Evolutionary conservation across 92 coral and sea anemone genomes (phyloP), one percentile per base, ranked within the genome.

Genomic region (Epizoanthus ramosus): DNA sequence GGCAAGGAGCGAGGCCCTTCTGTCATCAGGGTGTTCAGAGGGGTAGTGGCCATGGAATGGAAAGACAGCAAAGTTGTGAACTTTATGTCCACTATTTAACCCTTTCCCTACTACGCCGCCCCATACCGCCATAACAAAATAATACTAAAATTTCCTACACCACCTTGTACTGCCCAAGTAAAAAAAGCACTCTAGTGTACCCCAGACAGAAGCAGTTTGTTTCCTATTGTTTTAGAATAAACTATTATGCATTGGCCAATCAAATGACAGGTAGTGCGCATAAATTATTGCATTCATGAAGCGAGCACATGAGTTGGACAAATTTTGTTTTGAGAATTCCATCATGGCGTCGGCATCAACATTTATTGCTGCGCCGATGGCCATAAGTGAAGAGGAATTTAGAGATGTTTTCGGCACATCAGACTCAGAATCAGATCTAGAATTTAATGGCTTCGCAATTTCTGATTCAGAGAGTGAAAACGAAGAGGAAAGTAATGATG

Each of bases 31-130:
- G 74, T 57, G 45, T 84, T 71, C 53, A 21, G 80, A 28, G 81
- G 87, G 35, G 63, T 71, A 3, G 75, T 74, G 15, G 89, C 92
- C 8, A 6, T 80, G 57, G 83, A 58, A 8, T 88, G 92, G 92
- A 80, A 89, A 66, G 84, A 85, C 50, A 89, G 64, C 24, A 84
- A 84, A 63, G 47, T 77, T 2, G 84, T 88, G 22, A 73, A 79
- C 76, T 80, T 80, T 63, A 33, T 71, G 31, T 80, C 88, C 12
- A 45, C 84, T 2, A 4, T 35, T 63, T 65, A 65, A 65, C 71
- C 71, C 71, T 65, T 22, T 65, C 71, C 71, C 71, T 65, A 25
- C 71, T 65, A 65, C 14, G 39, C 71, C 43, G 0, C 71, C 71
- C 71, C 8, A 23, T 65, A 65, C 37, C 39, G 71, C 71, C 71